These are phyloP conservation scores for Calosoma granatense DNA, from an alignment of 1,140 invertebrate genomes.

Conservation along the genomic window DNA sequence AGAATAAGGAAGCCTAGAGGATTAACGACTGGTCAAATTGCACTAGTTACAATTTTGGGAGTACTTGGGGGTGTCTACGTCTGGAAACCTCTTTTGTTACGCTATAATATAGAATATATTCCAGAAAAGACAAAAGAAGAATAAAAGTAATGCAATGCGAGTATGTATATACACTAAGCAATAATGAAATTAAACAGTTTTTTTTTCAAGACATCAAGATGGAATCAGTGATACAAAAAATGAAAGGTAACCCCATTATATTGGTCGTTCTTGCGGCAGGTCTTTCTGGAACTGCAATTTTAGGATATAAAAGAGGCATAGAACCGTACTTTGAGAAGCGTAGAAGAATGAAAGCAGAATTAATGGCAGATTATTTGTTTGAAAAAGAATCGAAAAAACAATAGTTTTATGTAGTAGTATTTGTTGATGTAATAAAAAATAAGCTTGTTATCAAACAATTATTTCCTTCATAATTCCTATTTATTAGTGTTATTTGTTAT, in stretches of 20 bases:
- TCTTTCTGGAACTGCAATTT: slow-evolving; percentile 21
- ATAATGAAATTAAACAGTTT: neutral
- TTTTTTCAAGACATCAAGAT: neutral
- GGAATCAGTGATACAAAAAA: too few relatives aligned
- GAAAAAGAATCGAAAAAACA: slow-evolving; percentile 15
- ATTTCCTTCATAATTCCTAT: too few relatives aligned
- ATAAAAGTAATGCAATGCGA: neutral
- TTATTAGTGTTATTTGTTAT: too few relatives aligned
- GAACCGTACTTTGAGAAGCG: slow-evolving; percentile 23
- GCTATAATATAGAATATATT: slow-evolving; percentile 24
- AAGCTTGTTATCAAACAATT: too few relatives aligned
- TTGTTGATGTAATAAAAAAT: too few relatives aligned
- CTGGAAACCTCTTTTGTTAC: slow-evolving; percentile 36
- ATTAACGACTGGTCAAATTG: slow-evolving; percentile 33
- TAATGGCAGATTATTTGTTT: slow-evolving; percentile 30
- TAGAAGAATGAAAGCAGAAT: slow-evolving; percentile 26
- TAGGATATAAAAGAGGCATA: slow-evolving; percentile 25
- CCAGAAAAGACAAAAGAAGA: neutral
- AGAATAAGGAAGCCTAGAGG: slow-evolving; percentile 34
- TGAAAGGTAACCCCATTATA: too few relatives aligned
- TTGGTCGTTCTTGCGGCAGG: neutral
- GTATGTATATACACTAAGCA: neutral
- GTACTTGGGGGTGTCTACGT: slow-evolving; percentile 38
- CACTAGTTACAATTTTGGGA: slow-evolving; percentile 34
- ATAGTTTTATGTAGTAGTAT: neutral